Conservation (phyloP, 2,113 vertebrate genomes). For the Pontoporia blainvillei region DNA sequence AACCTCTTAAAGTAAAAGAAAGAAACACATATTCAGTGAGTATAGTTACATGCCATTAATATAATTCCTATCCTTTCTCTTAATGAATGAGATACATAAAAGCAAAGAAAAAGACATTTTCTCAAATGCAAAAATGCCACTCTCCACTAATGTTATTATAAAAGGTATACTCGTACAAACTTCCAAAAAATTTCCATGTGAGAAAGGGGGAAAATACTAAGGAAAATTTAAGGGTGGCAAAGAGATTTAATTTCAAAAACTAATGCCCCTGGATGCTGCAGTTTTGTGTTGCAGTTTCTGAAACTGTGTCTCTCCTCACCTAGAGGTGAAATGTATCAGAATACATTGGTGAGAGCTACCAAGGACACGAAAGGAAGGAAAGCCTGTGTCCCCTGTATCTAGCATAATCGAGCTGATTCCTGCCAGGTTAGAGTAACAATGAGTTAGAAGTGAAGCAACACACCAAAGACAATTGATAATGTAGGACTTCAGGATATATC, state of each 20-base stretch:
- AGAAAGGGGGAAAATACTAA: background rate
- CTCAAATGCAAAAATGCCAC: background rate
- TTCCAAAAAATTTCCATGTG: background rate
- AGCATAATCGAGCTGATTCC: background rate
- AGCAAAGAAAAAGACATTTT: background rate
- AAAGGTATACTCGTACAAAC: background rate
- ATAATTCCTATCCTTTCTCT: background rate
- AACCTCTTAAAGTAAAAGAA: background rate
- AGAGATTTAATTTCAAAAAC: background rate
- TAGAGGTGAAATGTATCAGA: background rate
- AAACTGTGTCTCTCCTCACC: background rate
- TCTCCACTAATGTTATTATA: background rate
- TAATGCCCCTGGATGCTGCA: background rate
- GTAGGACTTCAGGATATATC: background rate
- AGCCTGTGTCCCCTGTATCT: background rate
- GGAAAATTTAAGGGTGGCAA: background rate
- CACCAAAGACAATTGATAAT: background rate
- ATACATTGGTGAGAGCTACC: background rate
- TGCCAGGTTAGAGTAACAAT: background rate
- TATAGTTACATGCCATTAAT: background rate
- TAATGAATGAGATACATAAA: background rate
- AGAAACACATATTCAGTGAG: background rate
- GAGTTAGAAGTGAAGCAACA: background rate
- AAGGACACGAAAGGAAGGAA: too few relatives aligned
- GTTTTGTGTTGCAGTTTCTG: background rate